Conservation (phyloP, 2,113 vertebrate species). For the Erythrocebus patas region DNA sequence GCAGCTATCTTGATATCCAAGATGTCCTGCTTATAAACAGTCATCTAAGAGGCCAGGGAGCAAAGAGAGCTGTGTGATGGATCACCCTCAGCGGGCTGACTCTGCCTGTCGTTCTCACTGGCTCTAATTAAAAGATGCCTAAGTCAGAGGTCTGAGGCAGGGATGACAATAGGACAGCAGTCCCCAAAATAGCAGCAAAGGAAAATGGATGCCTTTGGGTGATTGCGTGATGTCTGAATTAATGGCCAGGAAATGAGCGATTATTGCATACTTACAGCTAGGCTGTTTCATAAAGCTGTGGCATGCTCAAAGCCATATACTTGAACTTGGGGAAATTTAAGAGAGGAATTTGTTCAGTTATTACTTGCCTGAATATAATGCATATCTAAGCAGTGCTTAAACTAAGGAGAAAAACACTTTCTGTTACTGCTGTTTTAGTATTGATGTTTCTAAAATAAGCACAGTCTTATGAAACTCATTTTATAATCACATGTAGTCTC, state of each 20-base stretch:
- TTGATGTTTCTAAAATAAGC: constrained; percentile 69
- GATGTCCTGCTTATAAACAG: constrained; percentile 87
- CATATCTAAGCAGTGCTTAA: constrained; percentile 65
- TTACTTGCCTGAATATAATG: constrained; percentile 52
- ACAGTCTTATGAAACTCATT: constrained; percentile 46
- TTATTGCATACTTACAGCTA: constrained; percentile 77
- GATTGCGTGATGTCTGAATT: constrained; percentile 84
- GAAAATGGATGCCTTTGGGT: constrained; percentile 83
- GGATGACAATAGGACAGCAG: constrained; percentile 84
- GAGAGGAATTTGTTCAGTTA: constrained; percentile 58
- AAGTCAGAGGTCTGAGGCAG: constrained; percentile 79
- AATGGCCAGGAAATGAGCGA: constrained; percentile 85
- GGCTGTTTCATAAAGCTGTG: constrained; percentile 77
- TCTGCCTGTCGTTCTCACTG: constrained; percentile 80
- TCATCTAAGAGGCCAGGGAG: constrained; percentile 85
- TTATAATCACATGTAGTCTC: constrained; percentile 53
- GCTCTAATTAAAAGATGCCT: constrained; percentile 86
- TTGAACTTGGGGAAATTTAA: constrained; percentile 71
- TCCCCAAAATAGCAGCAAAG: constrained; percentile 79
- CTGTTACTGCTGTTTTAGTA: constrained; percentile 58
- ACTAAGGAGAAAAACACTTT: constrained; percentile 58
- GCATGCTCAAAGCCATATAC: constrained; percentile 66
- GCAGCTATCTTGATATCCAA: constrained; percentile 84
- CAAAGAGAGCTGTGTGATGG: constrained; percentile 80
- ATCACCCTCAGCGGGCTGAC: constrained; percentile 84